Conservation (phyloP, 2,113 vertebrate genomes). For the Callopanchax toddi region DNA sequence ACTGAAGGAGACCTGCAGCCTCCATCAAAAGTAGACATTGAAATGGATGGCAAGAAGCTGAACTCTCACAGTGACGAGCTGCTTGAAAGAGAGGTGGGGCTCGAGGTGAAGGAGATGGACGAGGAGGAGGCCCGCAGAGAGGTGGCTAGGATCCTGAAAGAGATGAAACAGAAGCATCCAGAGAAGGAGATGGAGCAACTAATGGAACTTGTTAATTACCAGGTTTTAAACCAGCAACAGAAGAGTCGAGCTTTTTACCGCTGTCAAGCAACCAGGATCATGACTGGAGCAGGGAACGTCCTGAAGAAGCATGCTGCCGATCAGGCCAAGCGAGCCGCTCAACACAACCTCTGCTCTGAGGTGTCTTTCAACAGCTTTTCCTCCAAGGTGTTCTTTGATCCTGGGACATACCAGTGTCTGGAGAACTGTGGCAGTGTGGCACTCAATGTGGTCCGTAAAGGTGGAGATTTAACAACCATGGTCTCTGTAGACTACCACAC, state of each 20-base stretch:
- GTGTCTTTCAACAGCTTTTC: slow-evolving; percentile 79
- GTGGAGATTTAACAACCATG: slow-evolving; percentile 85
- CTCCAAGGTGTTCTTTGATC: slow-evolving; percentile 90
- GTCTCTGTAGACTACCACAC: slow-evolving; percentile 90
- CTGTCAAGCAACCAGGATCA: slow-evolving; percentile 92
- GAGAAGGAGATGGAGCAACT: slow-evolving; percentile 94
- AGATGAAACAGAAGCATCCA: slow-evolving; percentile 93
- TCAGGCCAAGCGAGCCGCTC: slow-evolving; percentile 87
- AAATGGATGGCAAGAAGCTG: slow-evolving; percentile 90
- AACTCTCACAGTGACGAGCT: slow-evolving; percentile 86
- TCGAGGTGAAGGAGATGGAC: slow-evolving; percentile 85
- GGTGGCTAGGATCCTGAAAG: slow-evolving; percentile 90
- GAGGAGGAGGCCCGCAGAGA: slow-evolving; percentile 91
- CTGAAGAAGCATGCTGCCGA: slow-evolving; percentile 91
- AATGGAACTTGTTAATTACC: slow-evolving; percentile 92
- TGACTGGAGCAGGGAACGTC: slow-evolving; percentile 93
- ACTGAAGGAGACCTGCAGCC: slow-evolving; percentile 89
- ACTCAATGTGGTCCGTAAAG: slow-evolving; percentile 86
- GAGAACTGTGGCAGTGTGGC: slow-evolving; percentile 94
- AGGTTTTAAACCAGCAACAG: slow-evolving; percentile 89
- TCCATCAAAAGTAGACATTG: slow-evolving; percentile 87
- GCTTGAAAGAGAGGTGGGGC: slow-evolving; percentile 81
- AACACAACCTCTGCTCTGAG: slow-evolving; percentile 86
- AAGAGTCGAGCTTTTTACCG: slow-evolving; percentile 96
- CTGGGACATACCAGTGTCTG: slow-evolving; percentile 90